A percentile compares a stretch with the other conserved stretches of the same genome.
Conservation (phyloP, 2,797 vertebrate species). For the Spinus pinus region DNA sequence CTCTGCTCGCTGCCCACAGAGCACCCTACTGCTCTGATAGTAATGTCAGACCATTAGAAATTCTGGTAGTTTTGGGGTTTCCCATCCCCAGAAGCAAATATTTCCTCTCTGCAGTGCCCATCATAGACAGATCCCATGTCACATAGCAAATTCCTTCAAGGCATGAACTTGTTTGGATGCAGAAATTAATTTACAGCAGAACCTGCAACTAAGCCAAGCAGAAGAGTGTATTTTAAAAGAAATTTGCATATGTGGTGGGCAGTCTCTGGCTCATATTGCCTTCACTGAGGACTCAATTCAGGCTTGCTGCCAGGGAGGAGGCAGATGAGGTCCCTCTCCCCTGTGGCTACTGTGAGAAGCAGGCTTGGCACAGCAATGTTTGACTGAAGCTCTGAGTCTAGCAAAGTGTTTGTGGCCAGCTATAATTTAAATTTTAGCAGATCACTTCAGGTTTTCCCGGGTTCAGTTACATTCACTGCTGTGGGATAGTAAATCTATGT, state of each 20-base stretch:
- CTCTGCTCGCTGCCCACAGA: background rate
- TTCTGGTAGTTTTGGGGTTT: background rate
- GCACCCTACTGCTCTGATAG: background rate
- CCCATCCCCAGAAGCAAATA: background rate
- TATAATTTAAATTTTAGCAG: background rate
- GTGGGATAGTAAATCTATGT: background rate
- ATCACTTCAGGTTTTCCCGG: background rate
- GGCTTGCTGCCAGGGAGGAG: background rate
- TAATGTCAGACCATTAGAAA: background rate
- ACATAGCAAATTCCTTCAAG: background rate
- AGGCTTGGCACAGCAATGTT: background rate
- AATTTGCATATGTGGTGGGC: fast-evolving
- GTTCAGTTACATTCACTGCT: background rate
- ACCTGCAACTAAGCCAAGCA: background rate
- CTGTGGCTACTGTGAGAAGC: background rate
- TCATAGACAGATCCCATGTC: background rate
- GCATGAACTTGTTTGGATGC: background rate
- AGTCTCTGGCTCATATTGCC: background rate
- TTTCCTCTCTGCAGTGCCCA: background rate
- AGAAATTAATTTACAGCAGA: background rate
- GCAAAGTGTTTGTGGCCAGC: background rate
- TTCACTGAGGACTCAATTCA: background rate
- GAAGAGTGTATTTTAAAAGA: background rate
- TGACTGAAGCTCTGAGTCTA: background rate
- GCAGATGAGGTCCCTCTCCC: background rate